Percentiles rank a stretch among this genome's conserved stretches.
These are phyloP conservation scores for Agapornis canus DNA, from an alignment of 2,797 vertebrate genomes.

Conservation along the genomic window DNA sequence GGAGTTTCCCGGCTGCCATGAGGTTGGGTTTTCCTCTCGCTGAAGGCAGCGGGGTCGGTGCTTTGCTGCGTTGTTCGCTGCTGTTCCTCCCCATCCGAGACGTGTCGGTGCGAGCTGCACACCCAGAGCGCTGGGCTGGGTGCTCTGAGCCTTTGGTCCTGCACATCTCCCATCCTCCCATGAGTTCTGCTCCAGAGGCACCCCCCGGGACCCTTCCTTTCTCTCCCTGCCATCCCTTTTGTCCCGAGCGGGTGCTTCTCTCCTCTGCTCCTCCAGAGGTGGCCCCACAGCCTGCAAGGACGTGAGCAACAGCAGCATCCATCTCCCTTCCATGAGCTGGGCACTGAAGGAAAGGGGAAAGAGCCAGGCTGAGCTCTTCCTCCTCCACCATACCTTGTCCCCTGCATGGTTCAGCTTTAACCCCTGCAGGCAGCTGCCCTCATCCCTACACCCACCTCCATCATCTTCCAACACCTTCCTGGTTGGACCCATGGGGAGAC, in stretches of 20 bases:
- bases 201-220: neutral
- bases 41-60: neutral
- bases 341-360: neutral
- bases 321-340: neutral
- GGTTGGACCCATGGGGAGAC: fast-evolving
- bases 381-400: neutral
- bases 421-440: neutral
- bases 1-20: neutral
- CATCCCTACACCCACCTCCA: neutral
- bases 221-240: neutral
- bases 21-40: neutral
- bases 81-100: neutral
- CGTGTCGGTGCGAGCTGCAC: neutral
- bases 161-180: neutral
- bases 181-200: neutral
- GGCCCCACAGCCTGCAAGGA: neutral
- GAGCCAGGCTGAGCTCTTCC: neutral
- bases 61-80: fast-evolving
- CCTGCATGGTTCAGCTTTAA: neutral
- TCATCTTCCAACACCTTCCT: fast-evolving
- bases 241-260: neutral
- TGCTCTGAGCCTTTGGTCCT: neutral
- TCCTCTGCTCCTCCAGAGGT: neutral
- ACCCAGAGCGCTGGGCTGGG: fast-evolving
- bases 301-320: neutral